Evolutionary conservation across 2,888 invertebrate genomes (phyloP), one percentile per base, ranked within the genome.

Genomic region (Drosophila mimetica): DNA sequence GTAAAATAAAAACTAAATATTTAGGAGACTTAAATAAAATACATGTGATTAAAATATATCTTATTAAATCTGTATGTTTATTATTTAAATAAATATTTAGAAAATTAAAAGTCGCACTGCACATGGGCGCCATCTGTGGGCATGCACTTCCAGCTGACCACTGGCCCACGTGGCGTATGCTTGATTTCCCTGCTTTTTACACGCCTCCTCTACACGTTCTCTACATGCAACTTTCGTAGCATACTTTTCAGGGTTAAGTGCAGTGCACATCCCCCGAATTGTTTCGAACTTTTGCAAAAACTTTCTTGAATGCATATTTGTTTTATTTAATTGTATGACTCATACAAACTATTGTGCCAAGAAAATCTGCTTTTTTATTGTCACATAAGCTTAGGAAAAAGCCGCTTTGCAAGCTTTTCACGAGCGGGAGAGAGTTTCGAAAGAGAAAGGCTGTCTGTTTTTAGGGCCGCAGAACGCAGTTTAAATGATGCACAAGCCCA

Each of bases 141-240:
- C 13, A 36, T 64, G 50, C 61, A 50, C n/a, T 11, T 36, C 18
- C 28, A 42, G 11, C 14, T 28, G 32, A 20, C 13, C 13, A 8
- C 4, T 4, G 55, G 9, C 1, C 8, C 14, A 42, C 50, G 7
- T 13, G 36, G 50, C 64, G 63, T 14, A 64, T 64, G 42, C 50
- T n/a, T 61, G 61, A 61, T 50, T 16, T 64, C 9, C 1, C 1
- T 4, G 25, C 6, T 11, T 42, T 61, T 37, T 61, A 61, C 58
- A 30, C 25, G 60, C 37, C 16, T 30, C 30, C 2, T 28, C 2
- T 28, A 34, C 5, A 18, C 6, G 36, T 8, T 6, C 25, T 61
- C 60, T 61, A 61, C 58, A 30, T 61, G 60, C 46, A 61, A 37
- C 46, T 57, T 57, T 32, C 22, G 16, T 4, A n/a, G 60, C 57